Conservation (phyloP, 2,113 vertebrate genomes). For the Spheniscus mendiculus region DNA sequence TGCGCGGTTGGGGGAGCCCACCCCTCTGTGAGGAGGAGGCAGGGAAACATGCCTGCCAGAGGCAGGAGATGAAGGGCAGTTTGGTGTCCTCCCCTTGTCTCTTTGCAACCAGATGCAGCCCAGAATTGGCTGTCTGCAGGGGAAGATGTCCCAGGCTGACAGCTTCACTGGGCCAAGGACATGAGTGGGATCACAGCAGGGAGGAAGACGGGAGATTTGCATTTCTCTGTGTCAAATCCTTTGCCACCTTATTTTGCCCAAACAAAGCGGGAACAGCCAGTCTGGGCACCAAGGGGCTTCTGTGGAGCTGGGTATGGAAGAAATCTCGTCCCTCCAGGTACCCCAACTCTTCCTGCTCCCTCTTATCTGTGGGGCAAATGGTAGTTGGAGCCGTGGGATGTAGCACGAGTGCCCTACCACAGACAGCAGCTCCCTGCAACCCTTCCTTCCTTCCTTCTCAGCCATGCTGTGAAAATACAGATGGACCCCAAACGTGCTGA, state of each 20-base stretch:
- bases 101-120: neutral
- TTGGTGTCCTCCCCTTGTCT: neutral
- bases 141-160: neutral
- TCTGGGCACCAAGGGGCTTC: neutral
- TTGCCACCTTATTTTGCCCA: neutral
- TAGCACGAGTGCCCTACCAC: accelerated
- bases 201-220: neutral
- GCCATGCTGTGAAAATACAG: neutral
- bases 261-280: neutral
- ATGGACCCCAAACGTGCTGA: neutral
- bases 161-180: neutral
- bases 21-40: neutral
- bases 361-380: neutral
- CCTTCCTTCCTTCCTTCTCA: neutral
- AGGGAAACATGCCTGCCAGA: neutral
- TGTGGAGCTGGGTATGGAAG: neutral
- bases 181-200: neutral
- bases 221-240: neutral
- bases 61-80: neutral
- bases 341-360: neutral
- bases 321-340: neutral
- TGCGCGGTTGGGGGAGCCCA: neutral
- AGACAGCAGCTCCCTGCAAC: neutral
- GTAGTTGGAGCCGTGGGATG: accelerated
- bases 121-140: neutral